Percentiles rank a stretch among this genome's conserved stretches.
Conservation (phyloP, 2,888 invertebrate species). For the Doris montereyensis region DNA sequence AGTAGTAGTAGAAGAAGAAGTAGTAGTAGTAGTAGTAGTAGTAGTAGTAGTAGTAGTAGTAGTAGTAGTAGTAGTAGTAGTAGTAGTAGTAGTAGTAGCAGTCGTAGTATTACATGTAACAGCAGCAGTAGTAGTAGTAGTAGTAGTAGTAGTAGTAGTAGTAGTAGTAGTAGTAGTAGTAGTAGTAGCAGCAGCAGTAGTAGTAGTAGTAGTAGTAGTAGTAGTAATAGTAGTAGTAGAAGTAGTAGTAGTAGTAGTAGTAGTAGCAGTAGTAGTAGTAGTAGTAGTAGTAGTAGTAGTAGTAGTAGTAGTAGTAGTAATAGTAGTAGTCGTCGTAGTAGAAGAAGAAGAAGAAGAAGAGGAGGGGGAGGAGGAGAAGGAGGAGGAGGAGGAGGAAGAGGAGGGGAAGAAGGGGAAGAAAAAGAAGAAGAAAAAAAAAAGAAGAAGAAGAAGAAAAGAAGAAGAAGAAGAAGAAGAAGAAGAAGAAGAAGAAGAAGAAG, state of each 20-base stretch:
- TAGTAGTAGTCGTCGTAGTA: not conserved
- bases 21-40: not conserved
- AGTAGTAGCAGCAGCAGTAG: not conserved
- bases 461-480: not conserved
- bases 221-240: not conserved
- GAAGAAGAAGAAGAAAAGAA: not conserved
- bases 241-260: not conserved
- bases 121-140: not conserved
- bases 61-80: not conserved
- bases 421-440: constrained; percentile 11
- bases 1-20: not conserved
- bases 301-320: not conserved
- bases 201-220: not conserved
- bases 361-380: not conserved
- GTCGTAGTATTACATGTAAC: not conserved
- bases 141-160: not conserved
- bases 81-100: not conserved
- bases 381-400: not conserved
- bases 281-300: not conserved
- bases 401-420: not conserved
- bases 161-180: not conserved
- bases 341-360: no score
- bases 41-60: not conserved
- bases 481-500: not conserved
- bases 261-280: not conserved